These are phyloP conservation scores for Furnarius figulus DNA, from an alignment of 2,113 vertebrate genomes.

Conservation along the genomic window DNA sequence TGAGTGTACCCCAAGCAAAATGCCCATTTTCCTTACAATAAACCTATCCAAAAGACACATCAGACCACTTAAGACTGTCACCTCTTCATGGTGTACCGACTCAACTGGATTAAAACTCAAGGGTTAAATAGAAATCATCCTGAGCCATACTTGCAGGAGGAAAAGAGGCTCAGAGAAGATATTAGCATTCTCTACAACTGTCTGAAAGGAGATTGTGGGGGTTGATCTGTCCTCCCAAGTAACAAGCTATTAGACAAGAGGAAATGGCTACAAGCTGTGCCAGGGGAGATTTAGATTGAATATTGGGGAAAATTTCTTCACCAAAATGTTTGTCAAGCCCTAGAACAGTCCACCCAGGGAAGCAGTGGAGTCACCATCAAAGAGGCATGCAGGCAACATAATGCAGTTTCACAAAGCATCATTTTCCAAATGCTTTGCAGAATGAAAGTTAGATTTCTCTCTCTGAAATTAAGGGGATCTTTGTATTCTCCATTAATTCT, in stretches of 20 bases:
- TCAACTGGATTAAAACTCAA: background rate
- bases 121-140: background rate
- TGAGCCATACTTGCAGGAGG: background rate
- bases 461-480: background rate
- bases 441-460: background rate
- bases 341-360: background rate
- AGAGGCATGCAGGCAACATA: background rate
- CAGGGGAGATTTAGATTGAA: background rate
- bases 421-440: background rate
- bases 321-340: background rate
- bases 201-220: background rate
- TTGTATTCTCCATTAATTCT: background rate
- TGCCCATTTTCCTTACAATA: background rate
- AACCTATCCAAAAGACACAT: background rate
- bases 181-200: background rate
- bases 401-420: background rate
- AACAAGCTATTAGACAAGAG: background rate
- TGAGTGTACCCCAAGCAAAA: background rate
- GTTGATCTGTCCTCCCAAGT: background rate
- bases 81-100: background rate
- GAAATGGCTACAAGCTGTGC: background rate
- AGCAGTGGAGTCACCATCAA: background rate
- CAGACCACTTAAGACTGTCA: background rate
- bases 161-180: background rate
- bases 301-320: background rate